Percentiles rank a stretch among this genome's conserved stretches.
Conservation (phyloP, 2,888 invertebrate genomes). For the Drosophila dives region DNA sequence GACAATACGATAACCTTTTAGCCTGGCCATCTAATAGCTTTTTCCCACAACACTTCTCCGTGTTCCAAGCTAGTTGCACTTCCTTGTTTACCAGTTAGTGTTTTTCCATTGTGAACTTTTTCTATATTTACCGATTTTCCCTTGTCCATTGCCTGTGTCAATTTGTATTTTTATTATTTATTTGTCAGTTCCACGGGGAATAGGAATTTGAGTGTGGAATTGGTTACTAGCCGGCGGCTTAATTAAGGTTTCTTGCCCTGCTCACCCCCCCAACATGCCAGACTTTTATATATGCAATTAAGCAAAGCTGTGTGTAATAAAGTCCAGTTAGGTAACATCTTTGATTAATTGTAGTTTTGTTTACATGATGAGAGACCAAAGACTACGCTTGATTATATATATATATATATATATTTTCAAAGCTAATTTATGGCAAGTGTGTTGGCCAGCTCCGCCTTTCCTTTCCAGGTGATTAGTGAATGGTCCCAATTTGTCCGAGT, state of each 20-base stretch:
- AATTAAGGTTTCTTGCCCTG: constrained; percentile 60
- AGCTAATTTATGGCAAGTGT: constrained; percentile 37
- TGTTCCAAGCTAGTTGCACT: constrained; percentile 33
- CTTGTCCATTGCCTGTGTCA: constrained; percentile 60
- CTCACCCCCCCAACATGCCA: background rate
- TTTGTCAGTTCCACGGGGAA: constrained; percentile 73
- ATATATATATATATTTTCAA: constrained; percentile 8
- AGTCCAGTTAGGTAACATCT: constrained; percentile 72
- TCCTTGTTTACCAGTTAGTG: constrained; percentile 49
- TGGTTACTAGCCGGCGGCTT: constrained; percentile 48
- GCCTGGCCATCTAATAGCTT: constrained; percentile 50
- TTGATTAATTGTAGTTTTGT: constrained; percentile 81
- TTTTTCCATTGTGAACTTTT: constrained; percentile 35
- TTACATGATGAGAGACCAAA: constrained; percentile 62
- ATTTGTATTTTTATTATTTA: constrained; percentile 80
- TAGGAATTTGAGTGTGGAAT: constrained; percentile 27
- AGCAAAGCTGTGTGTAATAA: constrained; percentile 76
- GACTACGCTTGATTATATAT: constrained; percentile 54
- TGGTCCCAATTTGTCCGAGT: constrained; percentile 23
- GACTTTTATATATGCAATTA: constrained; percentile 77
- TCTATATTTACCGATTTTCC: constrained; percentile 41
- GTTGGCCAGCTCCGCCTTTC: constrained; percentile 1
- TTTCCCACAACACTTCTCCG: constrained; percentile 30
- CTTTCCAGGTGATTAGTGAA: constrained; percentile 41
- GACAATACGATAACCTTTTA: constrained; percentile 63